Evolutionary conservation across 2,888 invertebrate species (phyloP).

Genomic region (Ferdinandea cuprea): DNA sequence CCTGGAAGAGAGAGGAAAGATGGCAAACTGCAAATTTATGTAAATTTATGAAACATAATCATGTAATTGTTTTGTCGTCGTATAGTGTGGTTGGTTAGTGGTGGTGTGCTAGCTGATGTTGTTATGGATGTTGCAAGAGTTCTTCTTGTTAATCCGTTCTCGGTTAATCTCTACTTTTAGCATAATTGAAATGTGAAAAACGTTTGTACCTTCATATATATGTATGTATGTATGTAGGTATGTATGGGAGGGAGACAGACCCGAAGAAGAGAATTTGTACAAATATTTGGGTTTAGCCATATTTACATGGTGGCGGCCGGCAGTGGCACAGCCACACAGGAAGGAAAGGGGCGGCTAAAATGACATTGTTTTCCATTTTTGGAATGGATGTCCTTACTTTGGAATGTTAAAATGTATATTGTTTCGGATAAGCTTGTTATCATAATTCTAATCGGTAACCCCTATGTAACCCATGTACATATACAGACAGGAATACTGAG

Average conservation of each 20-base stretch:
- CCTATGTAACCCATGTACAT: no score
- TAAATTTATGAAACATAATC: slow-evolving; percentile 74
- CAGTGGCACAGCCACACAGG: no score
- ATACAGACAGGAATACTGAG: not conserved
- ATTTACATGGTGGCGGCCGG: slow-evolving; percentile 12
- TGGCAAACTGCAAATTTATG: slow-evolving; percentile 73
- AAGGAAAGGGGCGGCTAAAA: not conserved
- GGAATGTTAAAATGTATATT: slow-evolving; percentile 23
- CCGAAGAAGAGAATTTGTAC: slow-evolving; percentile 13
- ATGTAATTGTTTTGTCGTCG: slow-evolving; percentile 74
- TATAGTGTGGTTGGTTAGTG: slow-evolving; percentile 66
- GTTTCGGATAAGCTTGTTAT: slow-evolving; percentile 46
- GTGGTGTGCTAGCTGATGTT: slow-evolving; percentile 37
- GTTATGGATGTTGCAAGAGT: slow-evolving; percentile 49
- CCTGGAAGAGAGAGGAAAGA: slow-evolving; percentile 32
- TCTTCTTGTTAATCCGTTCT: slow-evolving; percentile 70
- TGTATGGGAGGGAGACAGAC: not conserved
- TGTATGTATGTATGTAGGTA: no score
- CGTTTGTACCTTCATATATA: slow-evolving; percentile 26
- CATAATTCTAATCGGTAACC: slow-evolving; percentile 34
- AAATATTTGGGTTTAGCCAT: slow-evolving; percentile 51
- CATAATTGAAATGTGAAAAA: slow-evolving; percentile 72
- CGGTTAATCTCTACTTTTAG: slow-evolving; percentile 69
- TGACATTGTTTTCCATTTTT: slow-evolving; percentile 16
- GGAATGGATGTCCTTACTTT: not conserved